phyloP scores from a whole-genome alignment of 2,797 vertebrate genomes.

The Alectoris magna region DNA sequence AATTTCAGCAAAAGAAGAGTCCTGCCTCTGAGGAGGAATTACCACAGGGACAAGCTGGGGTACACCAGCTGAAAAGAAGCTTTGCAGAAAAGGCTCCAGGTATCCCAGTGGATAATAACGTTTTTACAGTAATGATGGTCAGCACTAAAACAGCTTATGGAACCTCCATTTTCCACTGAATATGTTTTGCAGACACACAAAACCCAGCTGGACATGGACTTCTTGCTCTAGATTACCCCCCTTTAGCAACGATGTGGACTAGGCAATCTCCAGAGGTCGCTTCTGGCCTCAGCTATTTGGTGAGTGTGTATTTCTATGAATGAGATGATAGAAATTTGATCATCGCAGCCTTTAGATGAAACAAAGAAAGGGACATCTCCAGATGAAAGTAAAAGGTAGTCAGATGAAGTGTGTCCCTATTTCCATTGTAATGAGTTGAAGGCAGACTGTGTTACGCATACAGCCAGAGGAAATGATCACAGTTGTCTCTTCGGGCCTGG shows the following conservation, averaged over 20 bases:
- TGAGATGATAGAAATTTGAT: not conserved
- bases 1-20: not conserved
- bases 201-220: not conserved
- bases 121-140: not conserved
- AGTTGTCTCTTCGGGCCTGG: not conserved
- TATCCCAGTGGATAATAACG: not conserved
- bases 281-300: not conserved
- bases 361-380: not conserved
- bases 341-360: not conserved
- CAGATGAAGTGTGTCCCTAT: not conserved
- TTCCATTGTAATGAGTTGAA: not conserved
- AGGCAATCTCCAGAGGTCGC: not conserved
- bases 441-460: not conserved
- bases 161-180: not conserved
- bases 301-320: not conserved
- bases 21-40: not conserved
- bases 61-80: not conserved
- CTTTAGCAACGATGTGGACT: not conserved
- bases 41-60: not conserved
- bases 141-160: not conserved
- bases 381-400: not conserved
- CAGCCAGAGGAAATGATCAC: not conserved
- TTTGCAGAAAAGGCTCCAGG: not conserved
- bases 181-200: not conserved
- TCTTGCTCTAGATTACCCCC: not conserved